These are phyloP conservation scores for Rapana venosa DNA, from an alignment of 2,888 invertebrate species.

Conservation along the genomic window DNA sequence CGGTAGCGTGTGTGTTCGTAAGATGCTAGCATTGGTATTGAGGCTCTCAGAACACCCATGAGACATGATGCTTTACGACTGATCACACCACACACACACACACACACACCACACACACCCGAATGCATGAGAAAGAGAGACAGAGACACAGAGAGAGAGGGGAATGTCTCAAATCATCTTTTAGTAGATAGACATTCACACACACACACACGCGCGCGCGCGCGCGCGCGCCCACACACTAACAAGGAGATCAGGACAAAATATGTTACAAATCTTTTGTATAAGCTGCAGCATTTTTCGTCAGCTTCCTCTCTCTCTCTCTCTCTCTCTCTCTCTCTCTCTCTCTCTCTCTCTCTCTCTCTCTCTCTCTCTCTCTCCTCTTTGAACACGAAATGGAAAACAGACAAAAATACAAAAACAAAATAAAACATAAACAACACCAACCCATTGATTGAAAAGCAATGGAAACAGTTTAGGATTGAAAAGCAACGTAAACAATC, in stretches of 20 bases:
- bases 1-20: no score
- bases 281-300: neutral
- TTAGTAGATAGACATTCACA: neutral
- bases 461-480: no score
- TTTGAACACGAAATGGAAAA: neutral
- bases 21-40: no score
- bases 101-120: neutral
- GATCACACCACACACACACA: no score
- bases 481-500: no score
- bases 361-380: constrained; percentile 28
- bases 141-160: no score
- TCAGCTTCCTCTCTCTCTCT: neutral
- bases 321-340: neutral
- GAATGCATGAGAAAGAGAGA: neutral
- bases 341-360: constrained; percentile 27
- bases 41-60: no score
- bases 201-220: neutral
- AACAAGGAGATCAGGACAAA: neutral
- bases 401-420: neutral
- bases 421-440: no score
- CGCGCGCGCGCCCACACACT: neutral
- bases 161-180: no score
- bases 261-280: neutral
- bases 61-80: no score
- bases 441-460: no score